These are phyloP conservation scores for Lordiphosa andalusiaca DNA, from an alignment of 2,888 invertebrate species.

Conservation along the genomic window DNA sequence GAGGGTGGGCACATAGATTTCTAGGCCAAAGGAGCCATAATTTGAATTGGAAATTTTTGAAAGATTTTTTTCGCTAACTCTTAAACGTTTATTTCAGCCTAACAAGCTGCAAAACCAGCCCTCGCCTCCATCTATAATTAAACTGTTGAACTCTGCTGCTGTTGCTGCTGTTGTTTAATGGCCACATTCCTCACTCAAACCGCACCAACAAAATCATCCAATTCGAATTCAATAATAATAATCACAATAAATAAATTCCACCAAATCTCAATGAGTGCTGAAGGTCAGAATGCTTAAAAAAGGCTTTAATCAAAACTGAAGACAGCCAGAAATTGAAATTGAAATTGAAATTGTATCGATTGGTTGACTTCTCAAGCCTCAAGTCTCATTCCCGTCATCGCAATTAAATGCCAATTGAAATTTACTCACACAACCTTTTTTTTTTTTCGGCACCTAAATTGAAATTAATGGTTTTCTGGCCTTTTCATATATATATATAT, in stretches of 20 bases:
- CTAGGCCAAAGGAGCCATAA: no score
- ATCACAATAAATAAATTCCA: constrained; percentile 37
- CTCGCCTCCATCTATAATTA: constrained; percentile 42
- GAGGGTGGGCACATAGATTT: no score
- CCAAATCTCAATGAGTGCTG: constrained; percentile 68
- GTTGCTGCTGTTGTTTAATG: background rate
- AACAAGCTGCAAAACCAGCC: no score
- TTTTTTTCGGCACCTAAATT: constrained; percentile 50
- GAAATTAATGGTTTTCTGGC: constrained; percentile 54
- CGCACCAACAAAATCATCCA: constrained; percentile 13
- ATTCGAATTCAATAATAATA: constrained; percentile 36
- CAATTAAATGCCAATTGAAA: constrained; percentile 74
- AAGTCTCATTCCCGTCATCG: constrained; percentile 30
- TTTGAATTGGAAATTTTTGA: no score
- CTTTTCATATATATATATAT: no score
- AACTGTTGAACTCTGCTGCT: constrained; percentile 46
- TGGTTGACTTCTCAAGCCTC: constrained; percentile 33
- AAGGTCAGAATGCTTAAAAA: constrained; percentile 71
- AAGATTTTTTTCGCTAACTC: no score
- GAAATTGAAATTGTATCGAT: constrained; percentile 64
- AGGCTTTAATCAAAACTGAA: constrained; percentile 67
- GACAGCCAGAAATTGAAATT: constrained; percentile 20
- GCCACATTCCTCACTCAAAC: constrained; percentile 3
- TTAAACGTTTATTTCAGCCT: no score
- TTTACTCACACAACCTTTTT: constrained; percentile 35